Evolutionary conservation across 2,888 invertebrate species (phyloP).

Genomic region (Cephus sareptanus): DNA sequence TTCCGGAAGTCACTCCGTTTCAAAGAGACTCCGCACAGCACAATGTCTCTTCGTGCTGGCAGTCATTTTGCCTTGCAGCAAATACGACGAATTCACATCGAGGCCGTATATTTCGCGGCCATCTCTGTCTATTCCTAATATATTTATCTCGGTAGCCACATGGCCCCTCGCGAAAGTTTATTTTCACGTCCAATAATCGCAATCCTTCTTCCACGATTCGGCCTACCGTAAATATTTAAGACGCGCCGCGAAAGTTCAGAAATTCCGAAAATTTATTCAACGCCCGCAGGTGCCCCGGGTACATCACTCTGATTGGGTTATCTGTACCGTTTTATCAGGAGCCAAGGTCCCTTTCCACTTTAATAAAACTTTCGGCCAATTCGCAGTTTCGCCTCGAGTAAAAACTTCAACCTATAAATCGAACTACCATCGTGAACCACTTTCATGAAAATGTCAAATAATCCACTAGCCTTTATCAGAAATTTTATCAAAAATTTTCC

Average conservation of each 20-base stretch:
- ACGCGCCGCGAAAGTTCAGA: neutral
- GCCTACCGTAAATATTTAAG: neutral
- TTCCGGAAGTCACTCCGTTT: constrained; percentile 50
- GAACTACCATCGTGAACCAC: neutral
- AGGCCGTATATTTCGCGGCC: neutral
- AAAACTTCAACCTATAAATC: neutral
- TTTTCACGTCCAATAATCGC: neutral
- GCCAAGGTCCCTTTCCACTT: neutral
- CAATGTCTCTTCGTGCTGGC: neutral
- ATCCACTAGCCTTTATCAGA: neutral
- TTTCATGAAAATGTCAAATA: neutral
- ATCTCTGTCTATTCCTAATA: neutral
- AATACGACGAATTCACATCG: neutral
- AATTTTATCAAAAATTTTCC: neutral
- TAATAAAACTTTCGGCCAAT: neutral
- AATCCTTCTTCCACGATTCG: neutral
- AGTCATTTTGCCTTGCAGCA: neutral
- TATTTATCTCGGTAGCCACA: neutral
- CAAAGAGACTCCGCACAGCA: neutral
- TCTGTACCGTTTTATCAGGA: neutral
- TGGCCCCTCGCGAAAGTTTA: neutral
- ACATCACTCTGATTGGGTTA: neutral
- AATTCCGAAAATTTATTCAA: neutral
- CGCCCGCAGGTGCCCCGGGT: neutral
- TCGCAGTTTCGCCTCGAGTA: neutral